Conservation (phyloP, 2,888 invertebrate species). For the Spodoptera picta region DNA sequence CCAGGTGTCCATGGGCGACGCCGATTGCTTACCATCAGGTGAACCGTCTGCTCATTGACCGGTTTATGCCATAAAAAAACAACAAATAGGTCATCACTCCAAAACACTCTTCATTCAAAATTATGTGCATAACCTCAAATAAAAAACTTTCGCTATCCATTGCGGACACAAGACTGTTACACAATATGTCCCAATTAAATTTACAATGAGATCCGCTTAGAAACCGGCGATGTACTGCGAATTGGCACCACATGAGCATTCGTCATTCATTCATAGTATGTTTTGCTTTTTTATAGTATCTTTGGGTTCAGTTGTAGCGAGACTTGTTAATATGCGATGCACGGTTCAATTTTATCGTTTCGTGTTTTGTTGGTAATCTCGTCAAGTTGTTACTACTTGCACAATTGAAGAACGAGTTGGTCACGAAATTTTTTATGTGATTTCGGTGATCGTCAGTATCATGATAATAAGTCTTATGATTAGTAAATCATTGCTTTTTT, state of each 20-base stretch:
- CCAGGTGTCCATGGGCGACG: too few relatives aligned
- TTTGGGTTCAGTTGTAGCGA: constrained; percentile 3
- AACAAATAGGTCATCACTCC: too few relatives aligned
- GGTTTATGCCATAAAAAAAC: too few relatives aligned
- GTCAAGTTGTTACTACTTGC: too few relatives aligned
- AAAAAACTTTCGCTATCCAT: constrained; percentile 47
- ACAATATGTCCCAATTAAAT: constrained; percentile 45
- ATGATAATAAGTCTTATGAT: too few relatives aligned
- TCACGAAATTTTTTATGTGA: too few relatives aligned
- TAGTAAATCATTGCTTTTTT: too few relatives aligned
- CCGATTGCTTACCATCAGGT: too few relatives aligned
- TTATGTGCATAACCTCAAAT: constrained; percentile 14
- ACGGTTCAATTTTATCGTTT: not conserved
- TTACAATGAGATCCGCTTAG: constrained; percentile 58
- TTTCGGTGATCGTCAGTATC: too few relatives aligned
- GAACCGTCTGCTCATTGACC: too few relatives aligned
- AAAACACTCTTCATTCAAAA: not conserved
- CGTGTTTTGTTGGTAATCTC: too few relatives aligned
- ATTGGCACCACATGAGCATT: constrained; percentile 45
- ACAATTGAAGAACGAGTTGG: too few relatives aligned
- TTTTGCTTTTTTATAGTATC: constrained; percentile 7
- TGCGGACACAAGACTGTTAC: constrained; percentile 33
- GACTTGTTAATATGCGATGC: constrained; percentile 5
- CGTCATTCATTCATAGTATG: constrained; percentile 59
- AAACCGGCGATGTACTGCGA: constrained; percentile 48